Evolutionary conservation across 2,888 invertebrate species (phyloP).

Genomic region (Anoplius nigerrimus): DNA sequence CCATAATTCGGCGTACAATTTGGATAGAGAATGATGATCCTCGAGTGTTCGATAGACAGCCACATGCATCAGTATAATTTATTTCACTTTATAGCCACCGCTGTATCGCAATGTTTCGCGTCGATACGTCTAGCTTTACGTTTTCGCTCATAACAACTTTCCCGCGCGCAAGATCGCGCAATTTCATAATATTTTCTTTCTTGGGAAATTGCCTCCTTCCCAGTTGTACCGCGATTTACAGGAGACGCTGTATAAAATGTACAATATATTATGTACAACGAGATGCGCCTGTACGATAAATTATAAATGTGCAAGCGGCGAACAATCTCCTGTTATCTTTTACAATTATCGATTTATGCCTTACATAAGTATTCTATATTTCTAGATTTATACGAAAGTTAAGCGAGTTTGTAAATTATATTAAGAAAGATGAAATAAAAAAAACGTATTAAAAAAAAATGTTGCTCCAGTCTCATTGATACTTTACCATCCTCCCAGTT

Average conservation of each 20-base stretch:
- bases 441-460: conserved; percentile 19
- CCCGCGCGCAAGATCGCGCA: too few species aligned
- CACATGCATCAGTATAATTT: too few species aligned
- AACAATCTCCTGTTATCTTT: conserved; percentile 65
- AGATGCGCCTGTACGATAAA: conserved; percentile 41
- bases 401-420: conserved; percentile 72
- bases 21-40: conserved; percentile 10
- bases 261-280: conserved; percentile 62
- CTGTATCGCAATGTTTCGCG: too few species aligned
- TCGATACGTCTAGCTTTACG: too few species aligned
- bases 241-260: conserved; percentile 47
- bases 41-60: too few species aligned
- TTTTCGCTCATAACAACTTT: too few species aligned
- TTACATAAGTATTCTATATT: conserved; percentile 65
- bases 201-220: background rate
- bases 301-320: conserved; percentile 48
- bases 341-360: conserved; percentile 59
- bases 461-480: too few species aligned
- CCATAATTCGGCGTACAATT: conserved; percentile 40
- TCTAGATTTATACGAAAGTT: conserved; percentile 66
- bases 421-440: conserved; percentile 69
- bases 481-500: too few species aligned
- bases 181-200: background rate
- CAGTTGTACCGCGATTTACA: background rate
- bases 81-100: too few species aligned